Percentiles rank a stretch among this genome's conserved stretches.
phyloP scores from a whole-genome alignment of 2,888 invertebrate species.

The Pemphredon lugubris region DNA sequence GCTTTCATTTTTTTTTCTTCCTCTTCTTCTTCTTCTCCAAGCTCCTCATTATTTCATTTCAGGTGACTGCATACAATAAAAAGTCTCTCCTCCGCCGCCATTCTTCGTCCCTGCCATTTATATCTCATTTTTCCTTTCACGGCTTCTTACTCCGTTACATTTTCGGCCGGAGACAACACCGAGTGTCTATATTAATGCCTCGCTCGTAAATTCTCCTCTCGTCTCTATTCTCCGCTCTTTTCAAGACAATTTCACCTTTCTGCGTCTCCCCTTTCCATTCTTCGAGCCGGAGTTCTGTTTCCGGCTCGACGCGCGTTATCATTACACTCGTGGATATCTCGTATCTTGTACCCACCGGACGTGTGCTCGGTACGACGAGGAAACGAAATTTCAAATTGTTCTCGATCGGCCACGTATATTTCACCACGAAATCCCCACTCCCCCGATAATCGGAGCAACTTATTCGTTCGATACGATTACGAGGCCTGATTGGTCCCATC shows the following conservation, averaged over 20 bases:
- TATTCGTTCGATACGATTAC: slow-evolving; percentile 53
- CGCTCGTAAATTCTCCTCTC: slow-evolving; percentile 27
- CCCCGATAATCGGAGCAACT: slow-evolving; percentile 31
- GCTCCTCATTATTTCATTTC: slow-evolving; percentile 71
- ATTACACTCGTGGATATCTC: no score
- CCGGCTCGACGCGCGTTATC: not conserved
- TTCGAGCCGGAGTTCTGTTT: not conserved
- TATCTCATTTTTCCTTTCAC: slow-evolving; percentile 16
- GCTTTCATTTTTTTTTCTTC: slow-evolving; percentile 45
- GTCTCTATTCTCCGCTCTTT: slow-evolving; percentile 1
- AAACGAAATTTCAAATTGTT: slow-evolving; percentile 26
- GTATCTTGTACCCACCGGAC: no score
- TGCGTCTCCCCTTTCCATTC: not conserved
- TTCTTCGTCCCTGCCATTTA: slow-evolving; percentile 21
- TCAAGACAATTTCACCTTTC: slow-evolving; percentile 7
- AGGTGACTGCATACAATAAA: slow-evolving; percentile 60
- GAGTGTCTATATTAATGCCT: slow-evolving; percentile 32
- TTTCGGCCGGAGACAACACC: slow-evolving; percentile 30
- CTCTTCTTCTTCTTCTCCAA: slow-evolving; percentile 26
- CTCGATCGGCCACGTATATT: slow-evolving; percentile 24
- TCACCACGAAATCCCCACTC: not conserved
- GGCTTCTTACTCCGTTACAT: slow-evolving; percentile 25
- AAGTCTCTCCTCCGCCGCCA: slow-evolving; percentile 34
- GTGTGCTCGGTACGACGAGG: no score
- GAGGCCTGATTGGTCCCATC: slow-evolving; percentile 61